phyloP scores from a whole-genome alignment of 2,113 vertebrate species.

The Ciconia stormi region DNA sequence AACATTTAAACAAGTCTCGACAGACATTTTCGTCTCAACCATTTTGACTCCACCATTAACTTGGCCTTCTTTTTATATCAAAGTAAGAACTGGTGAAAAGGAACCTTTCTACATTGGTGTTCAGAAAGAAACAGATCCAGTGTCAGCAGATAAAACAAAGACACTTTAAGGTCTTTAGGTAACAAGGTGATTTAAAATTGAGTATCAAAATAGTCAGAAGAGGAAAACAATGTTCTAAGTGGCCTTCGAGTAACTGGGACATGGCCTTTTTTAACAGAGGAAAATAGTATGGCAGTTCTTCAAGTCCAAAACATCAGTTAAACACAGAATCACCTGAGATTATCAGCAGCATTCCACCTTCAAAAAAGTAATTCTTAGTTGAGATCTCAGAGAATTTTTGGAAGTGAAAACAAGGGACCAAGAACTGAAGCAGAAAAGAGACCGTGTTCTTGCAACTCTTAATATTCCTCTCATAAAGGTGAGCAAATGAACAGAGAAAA shows the following conservation, averaged over 20 bases:
- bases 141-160: not conserved
- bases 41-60: not conserved
- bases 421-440: not conserved
- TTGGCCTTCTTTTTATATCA: not conserved
- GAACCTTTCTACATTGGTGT: not conserved
- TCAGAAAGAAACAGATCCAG: not conserved
- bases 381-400: not conserved
- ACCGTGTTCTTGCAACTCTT: accelerated
- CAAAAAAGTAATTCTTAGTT: not conserved
- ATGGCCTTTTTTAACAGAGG: not conserved
- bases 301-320: not conserved
- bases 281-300: not conserved
- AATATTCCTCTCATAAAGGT: not conserved
- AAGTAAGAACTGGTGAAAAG: not conserved
- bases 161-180: not conserved
- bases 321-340: not conserved
- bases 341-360: not conserved
- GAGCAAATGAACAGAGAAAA: not conserved
- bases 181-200: not conserved
- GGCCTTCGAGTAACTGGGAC: not conserved
- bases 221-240: not conserved
- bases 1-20: not conserved
- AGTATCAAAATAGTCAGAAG: not conserved
- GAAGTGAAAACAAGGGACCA: not conserved
- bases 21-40: not conserved